A percentile compares a stretch with the other conserved stretches of the same genome.
Conservation (phyloP, 2,888 invertebrate species). For the Eilema griseolum region DNA sequence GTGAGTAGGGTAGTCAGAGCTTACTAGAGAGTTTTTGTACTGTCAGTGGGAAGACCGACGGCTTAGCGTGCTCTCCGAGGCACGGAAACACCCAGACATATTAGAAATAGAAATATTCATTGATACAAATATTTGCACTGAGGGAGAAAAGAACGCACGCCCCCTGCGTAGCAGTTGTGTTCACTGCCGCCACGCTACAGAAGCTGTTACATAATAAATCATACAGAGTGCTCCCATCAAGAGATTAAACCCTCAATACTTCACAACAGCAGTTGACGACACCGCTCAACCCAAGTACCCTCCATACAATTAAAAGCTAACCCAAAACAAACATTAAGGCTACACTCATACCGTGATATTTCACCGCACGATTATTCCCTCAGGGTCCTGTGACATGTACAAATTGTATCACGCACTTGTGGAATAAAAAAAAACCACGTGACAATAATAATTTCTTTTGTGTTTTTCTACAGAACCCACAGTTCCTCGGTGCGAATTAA, state of each 20-base stretch:
- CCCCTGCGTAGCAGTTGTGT: no score
- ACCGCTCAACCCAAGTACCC: background rate
- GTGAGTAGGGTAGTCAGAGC: no score
- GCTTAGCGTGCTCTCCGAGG: no score
- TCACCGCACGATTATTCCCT: background rate
- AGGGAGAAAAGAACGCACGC: no score
- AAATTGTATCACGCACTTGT: background rate
- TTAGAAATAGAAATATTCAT: no score
- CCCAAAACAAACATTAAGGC: background rate
- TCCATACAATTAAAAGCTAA: background rate
- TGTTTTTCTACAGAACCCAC: background rate
- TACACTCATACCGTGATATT: background rate
- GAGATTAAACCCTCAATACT: background rate
- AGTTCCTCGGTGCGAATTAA: background rate
- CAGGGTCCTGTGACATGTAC: constrained; percentile 1
- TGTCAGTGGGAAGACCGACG: no score
- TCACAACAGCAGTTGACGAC: background rate
- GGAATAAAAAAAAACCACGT: background rate
- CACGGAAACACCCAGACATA: no score
- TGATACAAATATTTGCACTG: no score
- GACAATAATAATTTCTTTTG: background rate
- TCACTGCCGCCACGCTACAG: no score
- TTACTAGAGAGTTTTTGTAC: no score
- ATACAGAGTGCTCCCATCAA: background rate
- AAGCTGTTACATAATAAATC: background rate